Conservation (phyloP, 1,140 invertebrate genomes). For the Eciton burchellii region DNA sequence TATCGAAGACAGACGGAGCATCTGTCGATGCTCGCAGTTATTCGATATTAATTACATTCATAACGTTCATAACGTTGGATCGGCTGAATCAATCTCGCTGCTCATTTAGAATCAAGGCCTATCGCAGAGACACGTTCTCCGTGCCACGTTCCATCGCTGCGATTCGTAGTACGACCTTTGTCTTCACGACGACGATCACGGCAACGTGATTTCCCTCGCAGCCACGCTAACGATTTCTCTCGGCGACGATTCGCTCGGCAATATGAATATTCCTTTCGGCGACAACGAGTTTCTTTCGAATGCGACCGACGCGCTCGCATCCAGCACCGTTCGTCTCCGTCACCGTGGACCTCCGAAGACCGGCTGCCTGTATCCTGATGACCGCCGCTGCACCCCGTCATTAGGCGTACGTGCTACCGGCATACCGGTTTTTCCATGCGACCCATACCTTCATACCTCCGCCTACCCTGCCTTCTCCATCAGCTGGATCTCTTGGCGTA, state of each 20-base stretch:
- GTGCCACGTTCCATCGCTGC: not conserved
- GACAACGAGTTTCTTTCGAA: constrained; percentile 63
- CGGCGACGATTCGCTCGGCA: not conserved
- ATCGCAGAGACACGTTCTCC: not conserved
- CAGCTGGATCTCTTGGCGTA: constrained; percentile 23
- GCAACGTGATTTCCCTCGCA: constrained; percentile 12
- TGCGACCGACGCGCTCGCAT: constrained; percentile 12
- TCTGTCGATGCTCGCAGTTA: not conserved
- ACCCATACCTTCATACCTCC: constrained; percentile 47
- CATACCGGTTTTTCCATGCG: constrained; percentile 71
- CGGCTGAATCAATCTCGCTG: not conserved
- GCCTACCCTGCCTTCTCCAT: constrained; percentile 20
- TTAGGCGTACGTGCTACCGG: constrained; percentile 68
- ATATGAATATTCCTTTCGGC: constrained; percentile 70
- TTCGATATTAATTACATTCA: not conserved
- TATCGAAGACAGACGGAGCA: not conserved
- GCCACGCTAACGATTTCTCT: constrained; percentile 52
- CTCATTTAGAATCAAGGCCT: too few relatives aligned
- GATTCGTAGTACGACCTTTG: constrained; percentile 4
- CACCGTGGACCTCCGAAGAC: constrained; percentile 58
- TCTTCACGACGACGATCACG: not conserved
- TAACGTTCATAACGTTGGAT: too few relatives aligned
- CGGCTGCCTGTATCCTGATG: constrained; percentile 59
- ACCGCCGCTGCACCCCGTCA: constrained; percentile 60
- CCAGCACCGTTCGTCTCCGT: constrained; percentile 74